A percentile compares a stretch with the other conserved stretches of the same genome.
These are phyloP conservation scores for Hepsetus odoe DNA, from an alignment of 2,113 vertebrate species.

Conservation along the genomic window DNA sequence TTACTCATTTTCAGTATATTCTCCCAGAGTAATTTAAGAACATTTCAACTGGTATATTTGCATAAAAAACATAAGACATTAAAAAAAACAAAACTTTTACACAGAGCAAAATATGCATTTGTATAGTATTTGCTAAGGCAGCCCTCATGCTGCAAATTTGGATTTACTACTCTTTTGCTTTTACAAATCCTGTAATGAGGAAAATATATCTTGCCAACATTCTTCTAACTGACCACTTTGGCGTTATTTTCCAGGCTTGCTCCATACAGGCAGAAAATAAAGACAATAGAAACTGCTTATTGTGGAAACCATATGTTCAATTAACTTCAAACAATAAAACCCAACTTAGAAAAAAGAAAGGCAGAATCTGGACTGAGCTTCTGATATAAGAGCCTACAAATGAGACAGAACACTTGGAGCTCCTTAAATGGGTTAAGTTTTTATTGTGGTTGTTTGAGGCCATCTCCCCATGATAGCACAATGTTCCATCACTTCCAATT, in stretches of 20 bases:
- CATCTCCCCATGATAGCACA: constrained; percentile 11
- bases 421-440: constrained; percentile 20
- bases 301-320: not conserved
- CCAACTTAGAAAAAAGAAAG: not conserved
- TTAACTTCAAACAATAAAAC: not conserved
- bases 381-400: not conserved
- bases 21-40: no score
- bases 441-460: constrained; percentile 14
- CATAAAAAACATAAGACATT: no score
- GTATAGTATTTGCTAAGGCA: not conserved
- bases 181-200: not conserved
- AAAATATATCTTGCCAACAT: not conserved
- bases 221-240: not conserved
- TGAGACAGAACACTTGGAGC: not conserved
- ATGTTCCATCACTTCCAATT: not conserved
- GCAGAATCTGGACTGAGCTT: not conserved
- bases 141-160: no score
- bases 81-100: no score
- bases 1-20: no score
- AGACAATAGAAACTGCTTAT: not conserved
- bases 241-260: not conserved
- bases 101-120: no score
- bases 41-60: no score
- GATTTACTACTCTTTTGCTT: not conserved
- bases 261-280: not conserved